Conservation (phyloP, 2,797 vertebrate species). For the Sitta carolinensis region DNA sequence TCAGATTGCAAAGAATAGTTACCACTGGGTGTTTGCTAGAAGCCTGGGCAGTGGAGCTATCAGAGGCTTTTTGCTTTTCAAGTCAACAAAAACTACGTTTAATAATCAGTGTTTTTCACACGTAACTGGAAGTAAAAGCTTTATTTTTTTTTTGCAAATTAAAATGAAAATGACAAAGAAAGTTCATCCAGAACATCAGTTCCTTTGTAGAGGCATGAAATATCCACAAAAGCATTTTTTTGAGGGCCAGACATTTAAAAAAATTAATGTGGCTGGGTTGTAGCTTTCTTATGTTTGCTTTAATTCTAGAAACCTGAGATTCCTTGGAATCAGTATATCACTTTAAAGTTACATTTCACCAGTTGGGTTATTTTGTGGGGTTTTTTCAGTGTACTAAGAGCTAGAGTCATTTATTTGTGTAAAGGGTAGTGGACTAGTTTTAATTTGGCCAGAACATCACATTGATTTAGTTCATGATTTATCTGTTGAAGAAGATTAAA, state of each 20-base stretch:
- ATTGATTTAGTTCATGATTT: conserved; percentile 59
- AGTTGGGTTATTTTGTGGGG: not conserved
- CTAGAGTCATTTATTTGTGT: not conserved
- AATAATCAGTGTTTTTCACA: not conserved
- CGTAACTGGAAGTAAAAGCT: not conserved
- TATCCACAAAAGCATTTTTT: not conserved
- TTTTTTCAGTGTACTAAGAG: not conserved
- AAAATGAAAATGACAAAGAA: not conserved
- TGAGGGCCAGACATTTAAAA: not conserved
- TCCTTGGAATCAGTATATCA: not conserved
- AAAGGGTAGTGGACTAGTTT: not conserved
- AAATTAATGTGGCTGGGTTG: not conserved
- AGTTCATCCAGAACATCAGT: not conserved
- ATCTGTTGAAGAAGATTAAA: conserved; percentile 40
- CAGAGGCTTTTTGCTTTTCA: not conserved
- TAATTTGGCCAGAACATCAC: conserved; percentile 1
- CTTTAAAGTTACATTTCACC: not conserved
- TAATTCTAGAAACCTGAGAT: not conserved
- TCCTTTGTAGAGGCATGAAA: not conserved
- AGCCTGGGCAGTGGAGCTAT: not conserved
- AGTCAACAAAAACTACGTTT: not conserved
- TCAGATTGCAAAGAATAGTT: not conserved
- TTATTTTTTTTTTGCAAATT: not conserved
- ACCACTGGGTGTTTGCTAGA: not conserved
- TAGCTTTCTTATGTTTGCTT: not conserved